A percentile compares a stretch with the other conserved stretches of the same genome.
These are phyloP conservation scores for Trichogramma pretiosum DNA, from an alignment of 1,140 invertebrate species.

Conservation along the genomic window DNA sequence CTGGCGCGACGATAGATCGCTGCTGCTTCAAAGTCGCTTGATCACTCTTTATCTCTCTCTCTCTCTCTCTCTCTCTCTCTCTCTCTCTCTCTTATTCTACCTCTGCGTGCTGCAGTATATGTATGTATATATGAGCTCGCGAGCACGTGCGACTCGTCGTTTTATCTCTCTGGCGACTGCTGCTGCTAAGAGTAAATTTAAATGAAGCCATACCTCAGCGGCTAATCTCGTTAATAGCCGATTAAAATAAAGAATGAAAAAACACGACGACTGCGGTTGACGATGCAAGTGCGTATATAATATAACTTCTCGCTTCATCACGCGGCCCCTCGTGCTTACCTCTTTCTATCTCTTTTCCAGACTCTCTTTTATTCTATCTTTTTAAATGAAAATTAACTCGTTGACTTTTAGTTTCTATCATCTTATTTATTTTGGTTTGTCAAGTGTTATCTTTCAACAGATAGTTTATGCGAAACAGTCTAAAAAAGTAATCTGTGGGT, in stretches of 20 bases:
- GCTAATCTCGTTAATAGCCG: slow-evolving; percentile 18
- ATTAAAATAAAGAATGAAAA: slow-evolving; percentile 15
- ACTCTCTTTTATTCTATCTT: background rate
- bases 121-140: too few species aligned
- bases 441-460: too few species aligned
- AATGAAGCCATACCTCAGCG: slow-evolving; percentile 8
- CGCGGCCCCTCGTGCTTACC: too few species aligned
- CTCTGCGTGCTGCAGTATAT: background rate
- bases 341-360: background rate
- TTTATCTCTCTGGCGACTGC: background rate
- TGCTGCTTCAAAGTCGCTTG: background rate
- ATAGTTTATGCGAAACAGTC: too few species aligned
- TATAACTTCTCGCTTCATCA: too few species aligned
- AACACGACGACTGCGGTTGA: too few species aligned
- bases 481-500: too few species aligned
- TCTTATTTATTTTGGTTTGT: too few species aligned
- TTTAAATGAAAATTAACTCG: slow-evolving; percentile 11
- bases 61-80: too few species aligned
- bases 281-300: too few species aligned
- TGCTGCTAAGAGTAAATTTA: slow-evolving; percentile 1
- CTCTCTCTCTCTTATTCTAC: background rate
- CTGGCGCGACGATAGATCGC: slow-evolving; percentile 7
- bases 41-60: too few species aligned
- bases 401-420: background rate
- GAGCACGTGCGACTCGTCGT: background rate